Base-by-base conservation (phyloP, 2,888 invertebrate species). In the Minunthozetes semirufus region DNA sequence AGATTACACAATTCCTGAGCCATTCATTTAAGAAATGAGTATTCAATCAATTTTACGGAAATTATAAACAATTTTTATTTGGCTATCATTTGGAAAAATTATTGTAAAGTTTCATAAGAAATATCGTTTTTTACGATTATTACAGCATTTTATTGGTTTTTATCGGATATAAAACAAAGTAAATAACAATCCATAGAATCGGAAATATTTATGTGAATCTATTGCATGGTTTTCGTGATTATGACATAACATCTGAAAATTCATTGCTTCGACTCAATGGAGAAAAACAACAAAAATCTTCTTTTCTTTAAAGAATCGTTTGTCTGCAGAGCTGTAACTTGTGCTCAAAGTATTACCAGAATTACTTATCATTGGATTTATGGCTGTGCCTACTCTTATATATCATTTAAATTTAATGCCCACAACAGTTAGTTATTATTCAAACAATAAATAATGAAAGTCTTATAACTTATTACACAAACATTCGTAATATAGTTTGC, bases 311-410 rank as follows among this genome's bases (percentile, higher is more conserved):
- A 53, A 19, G 53, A 53, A 53, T 53, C n/a, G 53, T 25, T 25
- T 42, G 13, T 42, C 8, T 53, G 19, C 53, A 53, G 53, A 11
- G 53, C 19, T 42, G 42, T 42, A 42, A 19, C 22, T 11, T 53
- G 53, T 25, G 25, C 53, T 22, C n/a, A 33, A 56, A 27, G 19
- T 29, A 59, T 27, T 59, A 53, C 59, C 29, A 19, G 59, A 59
- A 59, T 59, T 22, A 25, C 27, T 25, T 59, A 59, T 59, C 27
- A 59, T 25, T 59, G 66, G 38, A 66, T 66, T 66, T 66, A 66
- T 66, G 66, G 66, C 29, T 15, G 59, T 59, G 59, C 38, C 66
- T 66, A 66, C 38, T 66, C 42, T 66, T 66, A 42, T 66, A 29
- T 66, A 19, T 19, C n/a, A 27, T 66, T 33, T 42, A 15, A 42